These are phyloP conservation scores for Hyperoplus lanceolatus DNA, from an alignment of 2,797 vertebrate species.

Conservation along the genomic window DNA sequence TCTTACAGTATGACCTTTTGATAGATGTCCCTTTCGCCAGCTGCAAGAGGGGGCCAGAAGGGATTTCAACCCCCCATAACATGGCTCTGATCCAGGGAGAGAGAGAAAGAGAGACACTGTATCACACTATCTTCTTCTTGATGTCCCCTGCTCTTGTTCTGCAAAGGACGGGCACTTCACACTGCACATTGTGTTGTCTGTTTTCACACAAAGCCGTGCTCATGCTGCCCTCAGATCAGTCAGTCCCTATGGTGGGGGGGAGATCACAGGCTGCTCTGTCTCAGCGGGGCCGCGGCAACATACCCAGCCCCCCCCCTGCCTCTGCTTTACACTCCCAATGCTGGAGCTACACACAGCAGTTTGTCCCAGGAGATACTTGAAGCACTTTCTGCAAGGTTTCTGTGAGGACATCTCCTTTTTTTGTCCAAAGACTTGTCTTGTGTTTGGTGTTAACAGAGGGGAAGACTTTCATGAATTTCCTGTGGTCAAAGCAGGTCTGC, in stretches of 20 bases:
- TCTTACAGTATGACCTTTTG: slow-evolving; percentile 53
- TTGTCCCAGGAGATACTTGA: slow-evolving; percentile 50
- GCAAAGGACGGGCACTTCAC: slow-evolving; percentile 45
- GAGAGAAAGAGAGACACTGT: slow-evolving; percentile 1
- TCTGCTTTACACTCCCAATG: slow-evolving; percentile 42
- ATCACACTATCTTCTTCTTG: slow-evolving; percentile 61
- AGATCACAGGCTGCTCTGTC: slow-evolving; percentile 39
- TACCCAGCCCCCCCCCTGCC: background rate
- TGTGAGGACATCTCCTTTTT: slow-evolving; percentile 27
- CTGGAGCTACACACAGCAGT: slow-evolving; percentile 19
- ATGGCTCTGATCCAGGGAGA: slow-evolving; percentile 20
- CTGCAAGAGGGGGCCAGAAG: slow-evolving; percentile 8
- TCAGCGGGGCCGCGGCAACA: slow-evolving; percentile 22
- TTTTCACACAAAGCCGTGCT: slow-evolving; percentile 59
- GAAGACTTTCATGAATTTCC: slow-evolving; percentile 11
- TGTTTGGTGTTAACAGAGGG: slow-evolving; percentile 8
- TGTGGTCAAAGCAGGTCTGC: slow-evolving; percentile 10
- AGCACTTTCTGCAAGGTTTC: slow-evolving; percentile 16
- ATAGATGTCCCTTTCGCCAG: slow-evolving; percentile 53
- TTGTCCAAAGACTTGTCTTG: slow-evolving; percentile 2
- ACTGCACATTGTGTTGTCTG: slow-evolving; percentile 43
- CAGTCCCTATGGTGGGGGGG: slow-evolving; percentile 32
- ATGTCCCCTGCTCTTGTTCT: slow-evolving; percentile 52
- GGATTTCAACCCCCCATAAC: slow-evolving; percentile 43
- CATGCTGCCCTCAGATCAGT: slow-evolving; percentile 60